Evolutionary conservation across 2,113 vertebrate genomes (phyloP).

Genomic region (Ciconia stormi): DNA sequence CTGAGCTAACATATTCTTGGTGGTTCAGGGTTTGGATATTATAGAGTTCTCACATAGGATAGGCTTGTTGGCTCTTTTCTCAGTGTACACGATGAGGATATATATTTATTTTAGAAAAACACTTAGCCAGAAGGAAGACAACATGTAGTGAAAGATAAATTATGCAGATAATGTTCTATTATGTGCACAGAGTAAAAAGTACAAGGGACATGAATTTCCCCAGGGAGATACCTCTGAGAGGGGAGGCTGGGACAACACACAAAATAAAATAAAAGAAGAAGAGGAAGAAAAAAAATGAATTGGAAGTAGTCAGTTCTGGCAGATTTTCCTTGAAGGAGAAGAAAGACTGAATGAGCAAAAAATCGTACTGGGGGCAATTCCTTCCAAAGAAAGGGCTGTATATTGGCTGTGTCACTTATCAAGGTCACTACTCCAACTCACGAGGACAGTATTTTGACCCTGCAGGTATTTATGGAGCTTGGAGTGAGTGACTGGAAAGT

Average conservation of each 20-base stretch:
- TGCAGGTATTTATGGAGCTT: constrained; percentile 38
- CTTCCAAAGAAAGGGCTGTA: constrained; percentile 19
- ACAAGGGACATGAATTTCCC: constrained; percentile 65
- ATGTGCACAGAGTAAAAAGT: constrained; percentile 55
- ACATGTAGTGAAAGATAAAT: constrained; percentile 65
- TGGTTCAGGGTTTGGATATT: background rate
- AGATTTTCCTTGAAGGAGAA: constrained; percentile 63
- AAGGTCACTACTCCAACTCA: background rate
- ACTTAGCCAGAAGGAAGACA: constrained; percentile 58
- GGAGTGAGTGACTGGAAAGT: background rate
- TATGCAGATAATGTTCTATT: constrained; percentile 71
- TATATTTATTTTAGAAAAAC: constrained; percentile 56
- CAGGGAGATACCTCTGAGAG: constrained; percentile 41
- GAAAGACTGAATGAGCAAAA: constrained; percentile 48
- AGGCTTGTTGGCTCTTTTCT: background rate
- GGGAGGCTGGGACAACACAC: background rate
- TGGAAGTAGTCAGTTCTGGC: constrained; percentile 55
- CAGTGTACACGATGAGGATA: background rate
- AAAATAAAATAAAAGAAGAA: background rate
- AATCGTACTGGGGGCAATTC: constrained; percentile 41
- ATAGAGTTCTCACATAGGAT: background rate
- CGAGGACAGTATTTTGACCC: constrained; percentile 25
- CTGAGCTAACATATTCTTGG: background rate
- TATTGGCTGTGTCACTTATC: constrained; percentile 32
- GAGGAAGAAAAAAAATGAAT: background rate